These are phyloP conservation scores for Agrilus cyanescens DNA, from an alignment of 2,888 invertebrate species.

Conservation along the genomic window DNA sequence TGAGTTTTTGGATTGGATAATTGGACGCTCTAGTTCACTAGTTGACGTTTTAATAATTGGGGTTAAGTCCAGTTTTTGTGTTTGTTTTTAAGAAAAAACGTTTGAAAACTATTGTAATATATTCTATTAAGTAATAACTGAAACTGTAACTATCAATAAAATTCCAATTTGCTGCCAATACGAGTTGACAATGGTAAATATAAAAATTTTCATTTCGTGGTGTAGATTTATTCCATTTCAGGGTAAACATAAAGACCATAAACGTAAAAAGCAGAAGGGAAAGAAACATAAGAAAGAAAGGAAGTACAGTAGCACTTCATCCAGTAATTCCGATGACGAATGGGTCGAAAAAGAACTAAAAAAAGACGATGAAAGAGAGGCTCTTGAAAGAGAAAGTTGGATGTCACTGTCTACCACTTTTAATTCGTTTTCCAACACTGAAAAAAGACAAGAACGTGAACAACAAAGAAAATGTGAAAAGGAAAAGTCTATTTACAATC, in stretches of 20 bases:
- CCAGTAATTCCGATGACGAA: conserved; percentile 36
- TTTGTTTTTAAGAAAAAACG: too few relatives aligned
- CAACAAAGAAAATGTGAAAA: conserved; percentile 41
- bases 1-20: too few relatives aligned
- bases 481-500: conserved; percentile 50
- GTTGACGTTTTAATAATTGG: too few relatives aligned
- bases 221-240: conserved; percentile 1
- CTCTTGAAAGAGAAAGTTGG: conserved; percentile 40
- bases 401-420: conserved; percentile 51
- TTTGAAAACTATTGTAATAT: too few relatives aligned
- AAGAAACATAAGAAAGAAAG: conserved; percentile 26
- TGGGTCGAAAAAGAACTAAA: conserved; percentile 48
- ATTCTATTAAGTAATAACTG: too few relatives aligned
- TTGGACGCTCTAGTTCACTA: too few relatives aligned
- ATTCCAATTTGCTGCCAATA: not conserved
- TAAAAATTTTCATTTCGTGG: too few relatives aligned
- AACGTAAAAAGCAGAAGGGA: conserved; percentile 35
- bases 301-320: conserved; percentile 15
- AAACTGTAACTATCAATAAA: not conserved
- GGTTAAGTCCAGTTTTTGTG: too few relatives aligned
- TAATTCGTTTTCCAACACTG: conserved; percentile 28
- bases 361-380: conserved; percentile 10
- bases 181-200: not conserved
- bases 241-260: conserved; percentile 25
- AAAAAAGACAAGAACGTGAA: conserved; percentile 35